Evolutionary conservation across 2,797 vertebrate genomes (phyloP), one percentile per base, ranked within the genome.

Genomic region (Australoheros facetus): DNA sequence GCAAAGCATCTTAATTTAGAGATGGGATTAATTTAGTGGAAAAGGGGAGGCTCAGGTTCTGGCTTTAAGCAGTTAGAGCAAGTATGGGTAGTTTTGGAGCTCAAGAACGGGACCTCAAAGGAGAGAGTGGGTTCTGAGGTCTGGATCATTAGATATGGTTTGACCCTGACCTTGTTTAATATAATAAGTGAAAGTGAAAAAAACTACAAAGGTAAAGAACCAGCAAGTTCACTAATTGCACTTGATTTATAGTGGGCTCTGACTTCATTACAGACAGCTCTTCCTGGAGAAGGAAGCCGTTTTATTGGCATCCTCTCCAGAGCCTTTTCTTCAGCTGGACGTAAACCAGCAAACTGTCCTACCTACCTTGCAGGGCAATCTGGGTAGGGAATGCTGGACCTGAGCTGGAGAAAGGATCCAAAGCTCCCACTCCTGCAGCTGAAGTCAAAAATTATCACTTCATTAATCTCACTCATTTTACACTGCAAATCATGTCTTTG

Each of bases 391-490:
- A 62, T 60, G 30, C 56, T 71, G 28, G 69, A 34, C 62, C 60
- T 75, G 19, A 60, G 34, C 39, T 59, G 75, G 23, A 70, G 80
- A 82, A 60, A 60, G 56, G 39, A 73, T 77, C 62, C 1, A 11
- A 45, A 28, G 39, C 64, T 80, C 26, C 80, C 75, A 56, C 57
- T 85, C 56, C 71, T 48, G 12, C 34, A 82, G 82, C n/a, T 79
- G 54, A 82, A 90, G 83, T 87, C 71, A 77, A 30, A 72, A 81
- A 71, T 77, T 81, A 72, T 90, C 89, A 91, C 87, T 58, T 87
- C 89, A 90, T 92, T 84, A 88, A 90, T 93, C 87, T 91, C 72
- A 51, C 73, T 90, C 79, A 70, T 90, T 89, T 86, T 72, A 84
- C 83, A 76, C 72, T 57, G 32, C 56, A 77, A 80, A 83, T 84